Base-by-base conservation (phyloP, 2,113 vertebrate genomes). In the Hippoglossus stenolepis region DNA sequence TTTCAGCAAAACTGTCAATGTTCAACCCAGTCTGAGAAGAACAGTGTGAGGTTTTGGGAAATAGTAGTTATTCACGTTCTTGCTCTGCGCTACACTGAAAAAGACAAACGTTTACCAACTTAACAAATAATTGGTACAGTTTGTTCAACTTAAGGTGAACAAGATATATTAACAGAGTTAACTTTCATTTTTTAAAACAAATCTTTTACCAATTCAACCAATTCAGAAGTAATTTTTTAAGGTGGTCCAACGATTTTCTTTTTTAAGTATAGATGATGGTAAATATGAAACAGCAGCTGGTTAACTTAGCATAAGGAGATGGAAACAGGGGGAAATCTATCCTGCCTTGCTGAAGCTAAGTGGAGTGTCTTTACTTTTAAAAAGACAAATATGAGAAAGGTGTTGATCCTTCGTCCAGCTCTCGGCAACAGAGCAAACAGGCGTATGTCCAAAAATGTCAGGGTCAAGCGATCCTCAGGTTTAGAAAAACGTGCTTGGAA, bases 401-500 rank as follows among this genome's bases (percentile, higher is more conserved):
- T 47, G 58, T 31, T 66, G 5, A 49, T 65, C 24, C 65, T 76
- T 61, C 14, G 49, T 51, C 38, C 12, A 56, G 54, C 23, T 40
- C 31, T 73, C 2, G 8, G 58, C 12, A 38, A 56, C 2, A 75
- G 6, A 31, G 31, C 31, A 31, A 31, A 31, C 6, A 31, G 31
- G 31, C 31, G 31, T 31, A 31, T 35, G 45, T 26, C 21, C 58
- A 24, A 60, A 65, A 70, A 0, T 61, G 64, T 21, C 4, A 45
- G 43, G 40, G 43, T 72, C 49, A 58, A 66, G 63, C 6, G 0
- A 54, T 59, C 56, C 18, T 35, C 3, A 54, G 40, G 61, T 75
- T 66, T 68, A 56, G 53, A 18, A 61, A 61, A 31, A 61, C 12
- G 65, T 64, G 62, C 21, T 21, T 64, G 51, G 53, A 35, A 65